These are phyloP conservation scores for Pipistrellus kuhlii DNA, from an alignment of 2,797 vertebrate genomes.

Conservation along the genomic window DNA sequence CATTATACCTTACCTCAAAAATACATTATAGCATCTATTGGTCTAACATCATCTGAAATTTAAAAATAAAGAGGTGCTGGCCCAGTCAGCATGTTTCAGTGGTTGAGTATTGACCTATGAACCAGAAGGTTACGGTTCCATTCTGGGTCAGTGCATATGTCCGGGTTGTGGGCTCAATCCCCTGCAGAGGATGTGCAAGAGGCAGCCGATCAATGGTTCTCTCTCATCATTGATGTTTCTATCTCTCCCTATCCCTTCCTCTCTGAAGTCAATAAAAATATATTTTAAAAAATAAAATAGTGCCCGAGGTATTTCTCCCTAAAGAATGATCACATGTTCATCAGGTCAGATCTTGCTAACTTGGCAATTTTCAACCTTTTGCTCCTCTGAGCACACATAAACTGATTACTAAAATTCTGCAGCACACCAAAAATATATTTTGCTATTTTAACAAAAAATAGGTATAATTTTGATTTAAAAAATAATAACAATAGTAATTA, in stretches of 20 bases:
- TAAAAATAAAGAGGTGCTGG: background rate
- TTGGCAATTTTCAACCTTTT: background rate
- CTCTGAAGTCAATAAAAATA: no score
- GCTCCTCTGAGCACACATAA: background rate
- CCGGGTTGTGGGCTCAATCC: no score
- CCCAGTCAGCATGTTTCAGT: no score
- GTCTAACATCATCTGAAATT: slow-evolving; percentile 20
- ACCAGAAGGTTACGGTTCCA: no score
- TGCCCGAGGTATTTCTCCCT: background rate
- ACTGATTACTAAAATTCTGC: background rate
- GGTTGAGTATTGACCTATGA: no score
- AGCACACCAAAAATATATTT: background rate
- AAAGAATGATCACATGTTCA: background rate
- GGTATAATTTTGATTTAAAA: background rate
- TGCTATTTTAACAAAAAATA: background rate
- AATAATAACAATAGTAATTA: background rate
- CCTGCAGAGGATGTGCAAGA: no score
- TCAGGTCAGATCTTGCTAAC: slow-evolving; percentile 44
- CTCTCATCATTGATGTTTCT: no score
- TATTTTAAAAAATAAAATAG: background rate
- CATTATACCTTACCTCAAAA: background rate
- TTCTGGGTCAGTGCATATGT: no score
- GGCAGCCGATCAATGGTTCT: no score
- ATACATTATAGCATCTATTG: background rate
- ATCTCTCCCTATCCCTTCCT: no score